Percentiles rank a stretch among this genome's conserved stretches.
Evolutionary conservation across 1,140 invertebrate genomes (phyloP).

Genomic region (Gonioctena quinquepunctata): DNA sequence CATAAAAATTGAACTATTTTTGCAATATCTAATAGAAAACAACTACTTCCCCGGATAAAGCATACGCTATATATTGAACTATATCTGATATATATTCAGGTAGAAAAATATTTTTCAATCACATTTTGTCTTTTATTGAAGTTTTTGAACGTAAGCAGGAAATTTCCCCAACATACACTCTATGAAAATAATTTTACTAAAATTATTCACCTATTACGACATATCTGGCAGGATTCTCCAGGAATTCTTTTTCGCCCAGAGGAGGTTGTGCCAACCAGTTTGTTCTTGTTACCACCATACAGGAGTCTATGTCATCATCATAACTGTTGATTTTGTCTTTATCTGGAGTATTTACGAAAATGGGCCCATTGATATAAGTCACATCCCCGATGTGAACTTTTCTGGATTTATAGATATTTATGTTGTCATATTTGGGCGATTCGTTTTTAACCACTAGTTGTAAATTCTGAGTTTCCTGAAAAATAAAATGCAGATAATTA

Average conservation of each 20-base stretch:
- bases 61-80: no score
- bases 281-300: conserved; percentile 28
- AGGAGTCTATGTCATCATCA: neutral
- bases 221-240: conserved; percentile 37
- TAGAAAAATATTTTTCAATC: no score
- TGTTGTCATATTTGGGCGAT: conserved; percentile 40
- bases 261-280: conserved; percentile 44
- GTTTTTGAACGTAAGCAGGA: no score
- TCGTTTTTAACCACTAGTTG: conserved; percentile 1
- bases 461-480: neutral
- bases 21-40: no score
- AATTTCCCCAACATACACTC: no score
- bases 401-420: conserved; percentile 53
- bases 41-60: no score
- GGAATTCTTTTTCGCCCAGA: conserved; percentile 16
- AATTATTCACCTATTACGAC: conserved; percentile 50
- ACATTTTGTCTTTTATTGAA: no score
- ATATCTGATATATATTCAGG: no score
- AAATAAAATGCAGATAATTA: no score
- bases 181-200: no score
- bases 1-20: no score
- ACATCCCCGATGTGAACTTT: conserved; percentile 56
- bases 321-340: neutral
- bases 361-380: conserved; percentile 56
- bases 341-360: conserved; percentile 45